A percentile compares a stretch with the other conserved stretches of the same genome.
These are phyloP conservation scores for Daphoenositta chrysoptera DNA, from an alignment of 2,113 vertebrate species.

Conservation along the genomic window DNA sequence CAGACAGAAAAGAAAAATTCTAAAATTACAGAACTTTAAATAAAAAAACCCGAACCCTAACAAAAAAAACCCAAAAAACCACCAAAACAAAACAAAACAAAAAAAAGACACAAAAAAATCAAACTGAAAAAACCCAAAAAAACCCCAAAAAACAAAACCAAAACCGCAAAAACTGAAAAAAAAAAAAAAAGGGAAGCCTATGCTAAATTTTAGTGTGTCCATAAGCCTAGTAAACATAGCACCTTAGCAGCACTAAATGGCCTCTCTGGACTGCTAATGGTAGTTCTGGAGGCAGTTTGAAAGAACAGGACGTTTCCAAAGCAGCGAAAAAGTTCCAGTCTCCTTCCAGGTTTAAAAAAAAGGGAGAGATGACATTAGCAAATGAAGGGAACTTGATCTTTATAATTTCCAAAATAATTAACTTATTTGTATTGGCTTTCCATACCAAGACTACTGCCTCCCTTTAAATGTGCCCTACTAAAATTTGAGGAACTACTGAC, in stretches of 20 bases:
- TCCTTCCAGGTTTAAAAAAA: neutral
- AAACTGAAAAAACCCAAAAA: neutral
- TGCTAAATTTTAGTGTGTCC: neutral
- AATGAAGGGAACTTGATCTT: neutral
- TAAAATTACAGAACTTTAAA: neutral
- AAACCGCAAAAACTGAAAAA: neutral
- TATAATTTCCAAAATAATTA: neutral
- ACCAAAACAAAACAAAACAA: neutral
- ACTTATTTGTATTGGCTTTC: neutral
- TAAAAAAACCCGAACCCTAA: rapidly evolving
- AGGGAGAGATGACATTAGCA: neutral
- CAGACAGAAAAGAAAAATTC: neutral
- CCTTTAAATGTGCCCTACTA: neutral
- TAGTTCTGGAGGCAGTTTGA: neutral
- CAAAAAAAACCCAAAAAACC: neutral
- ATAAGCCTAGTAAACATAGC: neutral
- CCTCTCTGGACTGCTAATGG: neutral
- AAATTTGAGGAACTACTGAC: neutral
- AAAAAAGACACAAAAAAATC: neutral
- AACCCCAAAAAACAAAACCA: too few relatives aligned
- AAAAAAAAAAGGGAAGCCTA: neutral
- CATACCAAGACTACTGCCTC: neutral
- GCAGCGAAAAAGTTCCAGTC: neutral
- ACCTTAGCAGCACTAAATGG: neutral
- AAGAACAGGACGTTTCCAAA: neutral